Evolutionary conservation across 2,888 invertebrate genomes (phyloP).

Genomic region (Tachina fera): DNA sequence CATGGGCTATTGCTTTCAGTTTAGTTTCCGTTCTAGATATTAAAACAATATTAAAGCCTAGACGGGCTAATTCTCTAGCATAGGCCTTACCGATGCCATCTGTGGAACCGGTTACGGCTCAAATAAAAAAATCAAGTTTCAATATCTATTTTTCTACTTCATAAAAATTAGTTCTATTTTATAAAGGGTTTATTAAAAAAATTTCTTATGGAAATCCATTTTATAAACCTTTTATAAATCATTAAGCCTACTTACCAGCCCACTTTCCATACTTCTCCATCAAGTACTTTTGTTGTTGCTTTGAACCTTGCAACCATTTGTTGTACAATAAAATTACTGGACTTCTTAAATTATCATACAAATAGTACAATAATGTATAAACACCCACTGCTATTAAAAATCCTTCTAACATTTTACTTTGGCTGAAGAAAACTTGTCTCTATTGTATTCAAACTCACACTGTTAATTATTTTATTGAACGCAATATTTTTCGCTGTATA

Average conservation of each 20-base stretch:
- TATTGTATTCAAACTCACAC: not conserved
- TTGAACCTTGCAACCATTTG: conserved; percentile 83
- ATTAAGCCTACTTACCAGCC: conserved; percentile 87
- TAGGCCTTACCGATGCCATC: conserved; percentile 96
- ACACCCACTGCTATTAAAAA: conserved; percentile 84
- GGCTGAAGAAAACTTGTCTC: not conserved
- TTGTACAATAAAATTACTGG: conserved; percentile 83
- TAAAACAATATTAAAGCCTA: conserved; percentile 90
- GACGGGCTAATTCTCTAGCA: conserved; percentile 89
- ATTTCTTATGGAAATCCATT: too few species aligned
- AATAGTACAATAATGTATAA: conserved; percentile 83
- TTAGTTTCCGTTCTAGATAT: conserved; percentile 90
- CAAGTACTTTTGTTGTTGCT: conserved; percentile 85
- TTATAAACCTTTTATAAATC: too few species aligned
- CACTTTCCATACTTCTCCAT: conserved; percentile 89
- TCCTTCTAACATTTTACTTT: conserved; percentile 24
- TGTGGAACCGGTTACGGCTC: conserved; percentile 92
- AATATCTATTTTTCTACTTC: too few species aligned
- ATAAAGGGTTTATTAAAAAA: too few species aligned
- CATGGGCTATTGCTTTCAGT: conserved; percentile 86
- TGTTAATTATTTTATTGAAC: not conserved
- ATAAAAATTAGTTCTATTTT: too few species aligned
- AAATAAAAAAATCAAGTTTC: too few species aligned
- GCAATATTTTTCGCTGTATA: not conserved
- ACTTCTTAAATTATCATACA: conserved; percentile 86